Conservation (phyloP, 2,888 invertebrate species). For the Oligia latruncula region DNA sequence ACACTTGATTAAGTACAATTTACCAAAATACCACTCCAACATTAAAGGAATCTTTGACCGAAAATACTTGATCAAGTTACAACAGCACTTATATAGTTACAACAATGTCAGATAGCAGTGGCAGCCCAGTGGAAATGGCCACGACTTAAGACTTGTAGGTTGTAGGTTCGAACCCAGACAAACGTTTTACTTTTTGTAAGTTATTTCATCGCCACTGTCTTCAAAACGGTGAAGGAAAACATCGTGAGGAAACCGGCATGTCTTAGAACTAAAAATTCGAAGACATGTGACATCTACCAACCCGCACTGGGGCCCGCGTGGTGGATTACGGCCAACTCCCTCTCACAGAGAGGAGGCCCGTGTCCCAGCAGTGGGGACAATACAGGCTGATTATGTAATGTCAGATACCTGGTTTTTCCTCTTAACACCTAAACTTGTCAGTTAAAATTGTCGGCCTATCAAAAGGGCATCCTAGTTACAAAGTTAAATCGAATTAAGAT, state of each 20-base stretch:
- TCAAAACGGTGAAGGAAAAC: background rate
- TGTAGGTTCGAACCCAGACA: no score
- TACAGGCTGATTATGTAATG: background rate
- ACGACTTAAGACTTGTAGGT: no score
- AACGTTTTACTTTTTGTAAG: no score
- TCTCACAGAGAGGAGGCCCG: background rate
- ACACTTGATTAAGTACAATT: background rate
- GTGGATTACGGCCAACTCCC: background rate
- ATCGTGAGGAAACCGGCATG: background rate
- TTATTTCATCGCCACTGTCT: background rate
- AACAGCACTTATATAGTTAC: conserved; percentile 5
- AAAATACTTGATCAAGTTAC: conserved; percentile 8
- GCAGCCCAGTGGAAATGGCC: no score
- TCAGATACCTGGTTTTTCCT: conserved; percentile 38
- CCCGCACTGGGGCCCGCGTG: background rate
- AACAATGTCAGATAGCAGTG: conserved; percentile 16
- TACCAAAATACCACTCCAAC: conserved; percentile 10
- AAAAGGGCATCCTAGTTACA: conserved; percentile 29
- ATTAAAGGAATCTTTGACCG: conserved; percentile 2
- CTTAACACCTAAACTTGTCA: conserved; percentile 24
- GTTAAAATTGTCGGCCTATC: conserved; percentile 34
- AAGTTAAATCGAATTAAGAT: conserved; percentile 43
- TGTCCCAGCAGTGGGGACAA: no score
- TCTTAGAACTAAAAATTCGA: background rate
- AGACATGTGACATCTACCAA: background rate